Base-by-base conservation (phyloP, 2,888 invertebrate genomes). In the Microctonus hyperodae region DNA sequence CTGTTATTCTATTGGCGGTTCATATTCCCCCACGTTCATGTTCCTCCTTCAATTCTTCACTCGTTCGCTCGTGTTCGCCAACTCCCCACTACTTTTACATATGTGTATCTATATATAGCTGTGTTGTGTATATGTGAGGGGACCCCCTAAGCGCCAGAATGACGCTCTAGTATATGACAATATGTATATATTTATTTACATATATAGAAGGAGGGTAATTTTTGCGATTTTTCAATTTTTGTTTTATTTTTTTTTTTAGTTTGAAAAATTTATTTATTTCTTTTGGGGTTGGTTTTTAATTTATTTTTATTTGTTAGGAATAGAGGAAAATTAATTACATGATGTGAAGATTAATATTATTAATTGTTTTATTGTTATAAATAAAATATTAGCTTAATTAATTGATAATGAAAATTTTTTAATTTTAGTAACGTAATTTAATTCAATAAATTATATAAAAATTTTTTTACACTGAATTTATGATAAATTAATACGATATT, bases 1-100 rank as follows among this genome's bases (percentile, higher is more conserved):
- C 81, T 81, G 80, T 80, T 81, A 78, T 81, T 79, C 79, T 73
- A 81, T 82, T 81, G 82, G 82, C 74, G 70, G 70, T 74, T 70
- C 70, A 71, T 76, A 73, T 73, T 69, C 69, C 72, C 76, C 72
- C 70, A 74, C 75, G 59, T 69, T 51, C 62, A 48, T 73, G 69
- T 44, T 64, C 69, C 74, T 66, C 72, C 70, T 67, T 57, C 60
- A 60, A 44, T 66, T 64, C 70, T 56, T 59, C 64, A 66, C 69
- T 68, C 70, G 65, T 53, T 28, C 53, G n/a, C 53, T 53, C 11
- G 53, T 13, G 11, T 28, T 28, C 23, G 25, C 56, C 11, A 22
- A 28, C 25, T 44, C 53, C 16, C 44, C 35, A n/a, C 23, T 44
- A 33, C 31, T 57, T 51, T 23, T 59, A 23, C 16, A 44, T 28